Evolutionary conservation across 2,113 vertebrate genomes (phyloP), one percentile per base, ranked within the genome.

Genomic region (Gobio gobio): DNA sequence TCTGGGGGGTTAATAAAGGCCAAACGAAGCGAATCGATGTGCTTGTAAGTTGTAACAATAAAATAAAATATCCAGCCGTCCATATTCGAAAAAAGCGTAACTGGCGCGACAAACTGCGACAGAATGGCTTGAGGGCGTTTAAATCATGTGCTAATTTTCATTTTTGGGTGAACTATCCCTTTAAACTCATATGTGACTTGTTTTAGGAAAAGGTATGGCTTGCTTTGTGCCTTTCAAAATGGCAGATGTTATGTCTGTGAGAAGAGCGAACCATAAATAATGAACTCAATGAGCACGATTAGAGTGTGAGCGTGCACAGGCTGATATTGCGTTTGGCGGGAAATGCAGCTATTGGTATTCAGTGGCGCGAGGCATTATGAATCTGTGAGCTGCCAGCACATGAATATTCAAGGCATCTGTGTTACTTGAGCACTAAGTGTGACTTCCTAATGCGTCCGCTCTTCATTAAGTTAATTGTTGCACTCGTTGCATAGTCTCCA

Each of bases 311-410:
- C 49, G 78, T 74, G 73, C 81, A 66, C 85, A 85, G 84, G 85
- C 86, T 86, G 88, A 86, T 84, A 87, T 72, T 20, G 88, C 83
- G 81, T 82, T 89, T 89, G 66, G 89, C 86, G 86, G 89, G 85
- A 94, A 93, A 94, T 94, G 91, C 85, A 74, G 87, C 83, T 83
- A 94, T 94, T 94, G 92, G 91, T 94, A 94, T 95, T 94, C 93
- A 92, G 86, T 82, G 84, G 90, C 64, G 86, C 86, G 58, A 86
- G 33, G 78, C 87, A 89, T 89, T 92, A 92, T 93, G 90, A 87
- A 92, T 91, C 83, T 85, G 87, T 84, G 90, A 90, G 90, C 88
- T 90, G 88, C 89, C 84, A 86, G 88, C 54, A 73, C 90, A 94
- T 94, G 92, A 93, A 95, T 94, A 94, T 94, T 94, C 93, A 94